Evolutionary conservation across 2,888 invertebrate species (phyloP), one percentile per base, ranked within the genome.

Genomic region (Scaptomyza caliginosa): DNA sequence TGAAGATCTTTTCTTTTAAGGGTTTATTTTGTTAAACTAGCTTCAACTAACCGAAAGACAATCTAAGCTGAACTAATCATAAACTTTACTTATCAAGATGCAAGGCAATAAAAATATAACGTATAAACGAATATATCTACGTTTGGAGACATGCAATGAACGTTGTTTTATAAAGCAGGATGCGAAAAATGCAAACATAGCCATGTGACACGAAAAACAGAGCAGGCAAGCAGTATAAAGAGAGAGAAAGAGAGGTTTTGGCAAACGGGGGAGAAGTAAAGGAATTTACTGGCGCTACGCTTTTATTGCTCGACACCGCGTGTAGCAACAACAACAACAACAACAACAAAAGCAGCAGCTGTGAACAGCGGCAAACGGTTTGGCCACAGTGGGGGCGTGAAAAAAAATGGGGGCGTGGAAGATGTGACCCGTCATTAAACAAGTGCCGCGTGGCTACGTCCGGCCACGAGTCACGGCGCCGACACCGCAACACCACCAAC

Each of bases 381-480:
- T 13, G 39, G 36, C 30, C 28, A 17, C 42, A 39, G 1, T n/a
- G 39, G n/a, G 21, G 4, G 0, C 1, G 38, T 3, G 2, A 2
- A 3, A n/a, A n/a, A 11, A 11, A 17, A 8, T 8, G 49, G 17
- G 56, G 62, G 63, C 46, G 32, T 48, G 56, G 54, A 39, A 51
- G 51, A 67, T 75, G 68, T 62, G 69, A 64, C 59, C 68, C 62
- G 65, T 65, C 77, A 72, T 77, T 77, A 77, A 77, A 68, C 77
- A 76, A 77, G 73, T 70, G 76, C 79, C 81, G 84, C 77, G 67
- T 64, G 75, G 75, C 72, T 56, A 79, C 71, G 77, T 79, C 79
- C 79, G 79, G 79, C 74, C 68, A 80, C 79, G 77, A 80, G n/a
- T 30, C 55, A 43, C 48, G 43, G 42, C 57, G 57, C 30, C 49